phyloP scores from a whole-genome alignment of 2,113 vertebrate species.

The Phainopepla nitens region DNA sequence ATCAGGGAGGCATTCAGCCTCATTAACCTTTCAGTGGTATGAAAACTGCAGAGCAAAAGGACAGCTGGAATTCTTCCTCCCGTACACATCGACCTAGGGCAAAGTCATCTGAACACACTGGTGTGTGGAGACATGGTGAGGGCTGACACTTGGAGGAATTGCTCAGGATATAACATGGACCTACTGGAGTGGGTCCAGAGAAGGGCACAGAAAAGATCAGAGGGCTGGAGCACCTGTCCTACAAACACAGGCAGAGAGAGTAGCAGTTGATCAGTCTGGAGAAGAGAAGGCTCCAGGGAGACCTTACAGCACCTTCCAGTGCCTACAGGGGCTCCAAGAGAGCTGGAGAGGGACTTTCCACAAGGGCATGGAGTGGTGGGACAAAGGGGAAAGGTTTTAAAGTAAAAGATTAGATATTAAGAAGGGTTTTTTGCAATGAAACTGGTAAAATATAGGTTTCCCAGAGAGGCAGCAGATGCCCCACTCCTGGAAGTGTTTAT shows the following conservation, averaged over 20 bases:
- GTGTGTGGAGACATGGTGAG: background rate
- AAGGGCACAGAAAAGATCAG: background rate
- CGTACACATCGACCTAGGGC: background rate
- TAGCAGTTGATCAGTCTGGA: background rate
- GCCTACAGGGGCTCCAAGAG: background rate
- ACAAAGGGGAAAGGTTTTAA: background rate
- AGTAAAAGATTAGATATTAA: background rate
- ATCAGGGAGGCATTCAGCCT: background rate
- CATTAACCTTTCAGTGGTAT: constrained; percentile 9
- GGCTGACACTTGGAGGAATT: background rate
- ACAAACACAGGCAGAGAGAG: background rate
- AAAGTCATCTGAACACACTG: background rate
- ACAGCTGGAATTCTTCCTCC: constrained; percentile 1
- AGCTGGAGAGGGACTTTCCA: background rate
- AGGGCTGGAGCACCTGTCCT: background rate
- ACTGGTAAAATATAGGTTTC: background rate
- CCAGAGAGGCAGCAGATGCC: background rate
- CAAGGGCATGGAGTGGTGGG: background rate
- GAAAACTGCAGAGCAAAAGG: background rate
- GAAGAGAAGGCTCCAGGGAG: background rate
- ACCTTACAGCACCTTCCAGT: background rate
- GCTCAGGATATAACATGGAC: background rate
- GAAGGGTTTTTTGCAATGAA: background rate
- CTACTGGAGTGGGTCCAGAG: background rate
- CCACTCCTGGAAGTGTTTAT: background rate